Evolutionary conservation across 1,140 invertebrate genomes (phyloP).

Genomic region (Sitophilus oryzae): DNA sequence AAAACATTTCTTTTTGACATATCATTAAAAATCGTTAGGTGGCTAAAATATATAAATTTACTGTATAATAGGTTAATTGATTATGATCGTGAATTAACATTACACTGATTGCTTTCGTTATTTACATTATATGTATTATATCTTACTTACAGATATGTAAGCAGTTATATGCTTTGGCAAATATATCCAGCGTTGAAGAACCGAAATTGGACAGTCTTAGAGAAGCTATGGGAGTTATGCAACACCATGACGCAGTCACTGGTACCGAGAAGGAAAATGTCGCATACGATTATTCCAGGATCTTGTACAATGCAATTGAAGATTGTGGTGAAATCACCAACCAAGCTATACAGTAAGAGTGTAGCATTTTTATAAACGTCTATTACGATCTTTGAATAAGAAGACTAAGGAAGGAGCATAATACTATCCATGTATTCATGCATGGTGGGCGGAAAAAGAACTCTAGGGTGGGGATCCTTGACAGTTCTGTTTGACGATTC

Average conservation of each 20-base stretch:
- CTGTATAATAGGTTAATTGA: too few species aligned
- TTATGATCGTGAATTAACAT: too few species aligned
- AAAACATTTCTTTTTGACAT: too few species aligned
- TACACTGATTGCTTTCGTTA: slow-evolving; percentile 41
- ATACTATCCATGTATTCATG: too few species aligned
- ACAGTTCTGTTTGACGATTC: too few species aligned
- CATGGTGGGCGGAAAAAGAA: too few species aligned
- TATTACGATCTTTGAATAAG: too few species aligned
- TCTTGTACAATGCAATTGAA: slow-evolving; percentile 54
- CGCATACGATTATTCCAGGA: slow-evolving; percentile 74
- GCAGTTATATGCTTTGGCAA: slow-evolving; percentile 23
- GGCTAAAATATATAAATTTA: too few species aligned
- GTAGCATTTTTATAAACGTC: background rate
- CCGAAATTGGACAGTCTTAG: slow-evolving; percentile 41
- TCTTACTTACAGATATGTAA: slow-evolving; percentile 55
- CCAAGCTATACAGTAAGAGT: background rate
- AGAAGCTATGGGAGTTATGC: slow-evolving; percentile 69
- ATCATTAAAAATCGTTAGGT: too few species aligned
- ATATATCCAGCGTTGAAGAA: slow-evolving; percentile 30
- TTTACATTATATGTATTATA: background rate
- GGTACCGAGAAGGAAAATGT: slow-evolving; percentile 90
- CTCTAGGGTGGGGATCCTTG: too few species aligned
- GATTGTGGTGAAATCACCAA: background rate
- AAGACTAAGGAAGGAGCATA: too few species aligned
- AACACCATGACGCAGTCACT: slow-evolving; percentile 85